Evolutionary conservation across 1,140 invertebrate species (phyloP), one percentile per base, ranked within the genome.

Genomic region (Tribolium madens): DNA sequence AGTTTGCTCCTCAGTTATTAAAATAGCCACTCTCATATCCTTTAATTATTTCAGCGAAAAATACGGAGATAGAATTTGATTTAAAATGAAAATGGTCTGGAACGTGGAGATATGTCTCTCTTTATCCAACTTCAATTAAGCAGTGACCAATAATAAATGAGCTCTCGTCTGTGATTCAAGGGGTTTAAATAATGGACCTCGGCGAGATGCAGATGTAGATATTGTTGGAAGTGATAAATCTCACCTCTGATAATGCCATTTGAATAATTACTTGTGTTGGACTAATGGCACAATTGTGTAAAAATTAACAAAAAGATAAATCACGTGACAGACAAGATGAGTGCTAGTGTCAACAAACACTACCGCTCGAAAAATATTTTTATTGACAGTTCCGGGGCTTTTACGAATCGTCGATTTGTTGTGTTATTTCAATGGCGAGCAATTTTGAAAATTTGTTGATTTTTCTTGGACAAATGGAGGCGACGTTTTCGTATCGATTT

Each of bases 401-500:
- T 2, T 4, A 26, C 21, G 21, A 26, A 4, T 3, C 21, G 21
- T 26, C 21, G 21, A 26, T 26, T 26, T 26, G 21, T 26, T 26
- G 21, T 26, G 21, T 26, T 26, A 26, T 26, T 26, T 26, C 21
- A 26, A 26, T 26, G 21, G 0, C 21, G 21, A 2, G 21, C 21
- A 26, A 26, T 26, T 26, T 26, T 26, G 2, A 26, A 26, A 26
- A 26, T 26, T 26, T 26, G 21, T 26, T 26, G 21, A 26, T 26
- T 26, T 26, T 26, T 5, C 21, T 26, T 5, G 21, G 21, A 26
- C 21, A 26, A 26, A 26, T 26, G 21, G 21, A 26, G 21, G 21
- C 21, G 42, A 71, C 70, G 70, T 50, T 46, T 53, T 72, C 17
- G 15, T 50, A 72, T 72, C 70, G 70, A 72, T 72, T 53, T 12